phyloP scores from a whole-genome alignment of 2,888 invertebrate genomes.

The Plutella xylostella region DNA sequence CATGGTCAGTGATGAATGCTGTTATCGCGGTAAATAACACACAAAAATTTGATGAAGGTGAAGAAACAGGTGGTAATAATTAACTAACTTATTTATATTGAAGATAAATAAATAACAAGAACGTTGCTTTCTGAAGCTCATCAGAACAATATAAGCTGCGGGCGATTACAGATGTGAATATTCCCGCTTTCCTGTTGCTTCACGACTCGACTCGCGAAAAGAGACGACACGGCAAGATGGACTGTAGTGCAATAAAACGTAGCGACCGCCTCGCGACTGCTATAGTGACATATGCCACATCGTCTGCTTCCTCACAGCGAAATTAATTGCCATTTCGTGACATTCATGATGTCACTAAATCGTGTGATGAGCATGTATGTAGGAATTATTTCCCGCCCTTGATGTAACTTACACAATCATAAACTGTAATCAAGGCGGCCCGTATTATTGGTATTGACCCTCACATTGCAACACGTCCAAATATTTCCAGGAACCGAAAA shows the following conservation, averaged over 20 bases:
- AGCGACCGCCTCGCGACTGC: constrained; percentile 14
- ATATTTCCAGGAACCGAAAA: neutral
- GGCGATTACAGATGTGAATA: constrained; percentile 1
- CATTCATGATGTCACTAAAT: constrained; percentile 1
- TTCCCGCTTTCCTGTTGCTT: constrained; percentile 7
- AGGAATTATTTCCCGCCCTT: too few species aligned
- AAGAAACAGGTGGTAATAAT: too few species aligned
- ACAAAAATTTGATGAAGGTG: too few species aligned
- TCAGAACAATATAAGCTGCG: too few species aligned
- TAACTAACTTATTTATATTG: too few species aligned
- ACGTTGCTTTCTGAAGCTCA: too few species aligned
- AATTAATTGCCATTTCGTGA: constrained; percentile 1
- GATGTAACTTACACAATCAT: too few species aligned
- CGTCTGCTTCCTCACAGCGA: neutral
- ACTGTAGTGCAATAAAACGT: constrained; percentile 27
- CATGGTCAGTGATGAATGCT: too few species aligned
- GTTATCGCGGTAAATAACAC: constrained; percentile 12
- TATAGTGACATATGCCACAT: neutral
- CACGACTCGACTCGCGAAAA: constrained; percentile 4
- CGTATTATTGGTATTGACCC: too few species aligned
- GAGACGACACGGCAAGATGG: constrained; percentile 22
- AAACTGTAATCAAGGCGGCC: too few species aligned
- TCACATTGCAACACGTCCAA: neutral
- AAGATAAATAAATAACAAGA: too few species aligned
- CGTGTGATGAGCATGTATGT: too few species aligned